phyloP scores from a whole-genome alignment of 1,140 invertebrate genomes.

The Telenomus remus region DNA sequence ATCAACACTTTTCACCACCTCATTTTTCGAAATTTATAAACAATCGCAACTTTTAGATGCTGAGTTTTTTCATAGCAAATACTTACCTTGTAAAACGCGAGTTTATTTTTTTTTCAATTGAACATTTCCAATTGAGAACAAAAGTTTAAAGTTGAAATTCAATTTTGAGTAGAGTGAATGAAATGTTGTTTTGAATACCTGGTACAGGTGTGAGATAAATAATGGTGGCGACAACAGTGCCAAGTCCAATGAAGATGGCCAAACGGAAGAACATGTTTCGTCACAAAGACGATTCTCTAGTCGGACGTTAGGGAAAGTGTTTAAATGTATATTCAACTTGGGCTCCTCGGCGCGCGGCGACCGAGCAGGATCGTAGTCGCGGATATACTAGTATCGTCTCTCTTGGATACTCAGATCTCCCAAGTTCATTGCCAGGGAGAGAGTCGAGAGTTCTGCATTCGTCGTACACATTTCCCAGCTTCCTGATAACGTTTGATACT shows the following conservation, averaged over 20 bases:
- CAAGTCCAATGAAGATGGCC: conserved; percentile 72
- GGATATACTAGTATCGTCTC: conserved; percentile 65
- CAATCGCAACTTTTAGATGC: too few species aligned
- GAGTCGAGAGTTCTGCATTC: conserved; percentile 52
- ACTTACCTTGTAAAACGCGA: too few species aligned
- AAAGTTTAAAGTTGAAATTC: not conserved
- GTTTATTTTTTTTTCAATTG: too few species aligned
- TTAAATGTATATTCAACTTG: conserved; percentile 23
- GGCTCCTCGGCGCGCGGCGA: conserved; percentile 40
- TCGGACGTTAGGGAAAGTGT: conserved; percentile 44
- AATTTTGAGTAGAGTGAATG: not conserved
- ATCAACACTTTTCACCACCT: not conserved
- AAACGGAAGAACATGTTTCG: conserved; percentile 69
- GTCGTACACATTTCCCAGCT: not conserved
- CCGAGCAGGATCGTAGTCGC: conserved; percentile 67
- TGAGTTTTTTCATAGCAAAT: too few species aligned
- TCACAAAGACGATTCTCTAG: conserved; percentile 17
- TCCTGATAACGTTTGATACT: not conserved
- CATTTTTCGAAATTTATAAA: not conserved
- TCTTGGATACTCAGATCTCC: conserved; percentile 25
- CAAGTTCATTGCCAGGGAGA: conserved; percentile 74
- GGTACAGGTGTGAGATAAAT: conserved; percentile 82
- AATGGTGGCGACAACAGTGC: conserved; percentile 79
- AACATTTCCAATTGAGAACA: too few species aligned
- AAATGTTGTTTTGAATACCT: conserved; percentile 70